Conservation (phyloP, 1,140 invertebrate species). For the Scaptomyza graminum region DNA sequence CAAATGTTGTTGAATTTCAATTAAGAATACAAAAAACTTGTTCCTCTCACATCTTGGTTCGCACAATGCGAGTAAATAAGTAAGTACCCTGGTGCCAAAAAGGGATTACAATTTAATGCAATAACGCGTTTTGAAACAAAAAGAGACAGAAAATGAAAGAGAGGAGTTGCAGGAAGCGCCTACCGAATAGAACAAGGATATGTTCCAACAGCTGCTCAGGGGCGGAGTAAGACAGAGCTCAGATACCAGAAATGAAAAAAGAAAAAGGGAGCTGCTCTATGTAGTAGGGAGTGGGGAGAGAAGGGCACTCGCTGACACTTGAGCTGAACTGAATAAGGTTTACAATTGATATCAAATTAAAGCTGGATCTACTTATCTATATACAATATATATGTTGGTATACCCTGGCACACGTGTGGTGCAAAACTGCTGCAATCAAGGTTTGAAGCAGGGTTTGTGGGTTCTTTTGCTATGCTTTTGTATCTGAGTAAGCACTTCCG, state of each 20-base stretch:
- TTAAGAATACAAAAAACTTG: slow-evolving; percentile 61
- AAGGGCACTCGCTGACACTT: slow-evolving; percentile 65
- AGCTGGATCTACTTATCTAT: slow-evolving; percentile 14
- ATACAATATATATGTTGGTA: too few relatives aligned
- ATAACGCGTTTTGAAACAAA: slow-evolving; percentile 55
- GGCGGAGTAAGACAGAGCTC: slow-evolving; percentile 20
- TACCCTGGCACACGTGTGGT: slow-evolving; percentile 33
- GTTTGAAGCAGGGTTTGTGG: neutral
- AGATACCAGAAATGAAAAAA: neutral
- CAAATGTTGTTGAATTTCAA: slow-evolving; percentile 74
- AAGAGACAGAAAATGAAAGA: slow-evolving; percentile 27
- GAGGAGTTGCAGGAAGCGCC: slow-evolving; percentile 78
- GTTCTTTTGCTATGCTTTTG: slow-evolving; percentile 22
- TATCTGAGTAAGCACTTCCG: slow-evolving; percentile 58
- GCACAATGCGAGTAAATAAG: slow-evolving; percentile 33
- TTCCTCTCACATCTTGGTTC: slow-evolving; percentile 11
- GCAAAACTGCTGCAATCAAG: slow-evolving; percentile 32
- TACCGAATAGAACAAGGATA: slow-evolving; percentile 41
- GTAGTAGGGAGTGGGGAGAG: neutral
- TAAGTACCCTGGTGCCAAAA: slow-evolving; percentile 27
- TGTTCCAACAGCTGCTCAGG: slow-evolving; percentile 53
- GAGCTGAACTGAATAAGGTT: slow-evolving; percentile 42
- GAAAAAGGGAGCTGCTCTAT: slow-evolving; percentile 1
- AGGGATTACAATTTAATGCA: slow-evolving; percentile 77
- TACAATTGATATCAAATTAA: slow-evolving; percentile 71